Base-by-base conservation (phyloP, 1,140 invertebrate genomes). In the Proales similis region DNA sequence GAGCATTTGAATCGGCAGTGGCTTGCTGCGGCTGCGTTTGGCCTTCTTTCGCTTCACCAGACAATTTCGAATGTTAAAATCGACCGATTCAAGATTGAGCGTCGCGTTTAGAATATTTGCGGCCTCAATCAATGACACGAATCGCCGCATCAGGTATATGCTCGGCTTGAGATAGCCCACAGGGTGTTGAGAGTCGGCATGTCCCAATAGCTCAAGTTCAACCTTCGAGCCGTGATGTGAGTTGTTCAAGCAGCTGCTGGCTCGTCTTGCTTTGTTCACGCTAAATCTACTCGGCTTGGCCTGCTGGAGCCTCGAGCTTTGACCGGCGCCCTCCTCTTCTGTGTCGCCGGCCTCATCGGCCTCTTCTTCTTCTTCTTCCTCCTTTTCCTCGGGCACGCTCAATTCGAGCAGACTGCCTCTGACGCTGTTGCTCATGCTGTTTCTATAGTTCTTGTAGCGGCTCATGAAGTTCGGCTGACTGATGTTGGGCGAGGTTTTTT, bases 21-120 rank as follows among this genome's bases (percentile, higher is more conserved):
- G 26, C 32, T 53, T 9, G 3, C n/a, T 2, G 12, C 43, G n/a
- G n/a, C 49, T 20, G 17, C 42, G 42, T 36, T 33, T 57, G 19
- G 39, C 51, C 3, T 36, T 14, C 7, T 26, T 29, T 42, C 30
- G 29, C 45, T 57, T 57, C 9, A 57, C 45, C 11, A 57, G 7
- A 57, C 51, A 14, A 57, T 57, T 57, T 42, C 36, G 39, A 19
- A 57, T 42, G 45, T 57, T 57, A 42, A 42, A 57, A 27, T 57
- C 51, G 22, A 57, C 30, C 12, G 51, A 26, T 24, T 57, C 51
- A 20, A 57, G 19, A 57, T 57, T 57, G 11, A 57, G 5, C 0
- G 51, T 36, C 29, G 45, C 14, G 32, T 57, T 57, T 12, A 57
- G 45, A 38, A 57, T 42, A 6, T 24, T 19, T 29, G 36, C 19